Conservation (phyloP, 2,888 invertebrate species). For the Hirtodrosophila confusa region DNA sequence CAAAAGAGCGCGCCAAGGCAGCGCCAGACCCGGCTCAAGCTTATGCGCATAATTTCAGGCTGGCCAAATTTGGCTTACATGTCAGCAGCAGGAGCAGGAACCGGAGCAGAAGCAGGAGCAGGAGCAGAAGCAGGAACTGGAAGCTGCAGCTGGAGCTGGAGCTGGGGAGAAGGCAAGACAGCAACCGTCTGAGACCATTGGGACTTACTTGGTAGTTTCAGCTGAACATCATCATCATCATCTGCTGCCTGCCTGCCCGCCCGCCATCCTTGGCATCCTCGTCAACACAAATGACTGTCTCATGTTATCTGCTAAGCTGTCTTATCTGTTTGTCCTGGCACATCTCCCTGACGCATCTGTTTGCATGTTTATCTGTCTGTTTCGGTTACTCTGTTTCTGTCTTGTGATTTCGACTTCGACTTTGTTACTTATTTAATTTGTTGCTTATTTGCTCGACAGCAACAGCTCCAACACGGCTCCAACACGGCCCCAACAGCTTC, state of each 20-base stretch:
- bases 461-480: slow-evolving; percentile 27
- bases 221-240: slow-evolving; percentile 33
- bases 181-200: slow-evolving; percentile 29
- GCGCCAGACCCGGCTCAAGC: slow-evolving; percentile 18
- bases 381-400: slow-evolving; percentile 5
- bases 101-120: neutral
- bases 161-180: neutral
- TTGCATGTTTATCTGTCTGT: slow-evolving; percentile 51
- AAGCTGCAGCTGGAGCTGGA: neutral
- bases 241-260: slow-evolving; percentile 8
- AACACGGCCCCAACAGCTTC: slow-evolving; percentile 17
- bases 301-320: slow-evolving; percentile 78
- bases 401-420: slow-evolving; percentile 64
- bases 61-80: slow-evolving; percentile 49
- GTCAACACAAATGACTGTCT: slow-evolving; percentile 79
- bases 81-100: slow-evolving; percentile 16
- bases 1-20: slow-evolving; percentile 37
- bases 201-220: slow-evolving; percentile 46
- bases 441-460: slow-evolving; percentile 70
- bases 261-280: slow-evolving; percentile 50
- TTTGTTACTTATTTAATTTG: slow-evolving; percentile 80
- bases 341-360: slow-evolving; percentile 47
- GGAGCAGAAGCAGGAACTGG: neutral
- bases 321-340: slow-evolving; percentile 64
- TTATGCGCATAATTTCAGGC: slow-evolving; percentile 57